Conservation (phyloP, 2,113 vertebrate genomes). For the Megalops atlanticus region DNA sequence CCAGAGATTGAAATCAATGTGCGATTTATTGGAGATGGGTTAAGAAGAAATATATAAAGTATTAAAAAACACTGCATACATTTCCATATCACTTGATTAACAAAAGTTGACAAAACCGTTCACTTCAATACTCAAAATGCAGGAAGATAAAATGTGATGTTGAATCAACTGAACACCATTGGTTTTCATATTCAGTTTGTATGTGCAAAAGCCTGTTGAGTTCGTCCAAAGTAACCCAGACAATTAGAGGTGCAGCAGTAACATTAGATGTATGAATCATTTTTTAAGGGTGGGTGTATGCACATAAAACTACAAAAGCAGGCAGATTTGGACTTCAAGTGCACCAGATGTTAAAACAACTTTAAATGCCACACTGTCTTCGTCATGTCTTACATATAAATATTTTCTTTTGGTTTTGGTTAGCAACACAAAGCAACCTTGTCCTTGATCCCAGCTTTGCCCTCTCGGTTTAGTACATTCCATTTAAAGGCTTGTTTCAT, state of each 20-base stretch:
- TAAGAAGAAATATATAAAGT: background rate
- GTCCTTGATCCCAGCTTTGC: no score
- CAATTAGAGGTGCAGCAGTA: background rate
- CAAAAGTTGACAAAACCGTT: background rate
- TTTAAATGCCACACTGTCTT: no score
- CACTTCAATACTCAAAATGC: background rate
- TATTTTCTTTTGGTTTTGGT: no score
- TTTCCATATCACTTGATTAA: background rate
- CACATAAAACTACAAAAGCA: no score
- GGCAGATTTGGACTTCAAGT: no score
- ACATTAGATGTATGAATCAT: background rate
- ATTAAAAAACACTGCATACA: background rate
- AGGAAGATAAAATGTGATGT: background rate
- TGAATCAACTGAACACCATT: background rate
- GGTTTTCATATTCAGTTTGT: background rate
- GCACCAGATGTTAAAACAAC: no score
- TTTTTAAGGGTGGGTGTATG: no score
- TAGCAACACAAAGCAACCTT: no score
- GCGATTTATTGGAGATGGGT: background rate
- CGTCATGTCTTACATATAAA: no score
- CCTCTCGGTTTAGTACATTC: no score
- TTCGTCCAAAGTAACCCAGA: background rate
- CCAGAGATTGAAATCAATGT: background rate
- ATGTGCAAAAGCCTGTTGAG: background rate
- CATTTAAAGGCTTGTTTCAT: no score